Conservation (phyloP, 64 coral and sea anemone genomes). For the Anthopleura sola region DNA sequence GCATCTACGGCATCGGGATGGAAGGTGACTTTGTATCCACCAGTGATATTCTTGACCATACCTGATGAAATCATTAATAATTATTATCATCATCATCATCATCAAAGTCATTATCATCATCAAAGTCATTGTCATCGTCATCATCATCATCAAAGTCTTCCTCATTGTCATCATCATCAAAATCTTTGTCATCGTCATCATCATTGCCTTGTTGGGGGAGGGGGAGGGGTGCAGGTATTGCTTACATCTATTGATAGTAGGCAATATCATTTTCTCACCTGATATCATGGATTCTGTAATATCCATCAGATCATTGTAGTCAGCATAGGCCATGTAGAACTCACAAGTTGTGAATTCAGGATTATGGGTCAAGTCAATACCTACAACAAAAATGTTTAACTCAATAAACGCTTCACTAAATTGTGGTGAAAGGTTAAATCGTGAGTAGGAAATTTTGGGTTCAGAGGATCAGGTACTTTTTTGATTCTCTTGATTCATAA, state of each 20-base stretch:
- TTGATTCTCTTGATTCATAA: too few relatives aligned
- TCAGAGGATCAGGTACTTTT: too few relatives aligned
- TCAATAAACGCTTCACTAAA: not conserved
- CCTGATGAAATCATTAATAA: slow-evolving; percentile 13
- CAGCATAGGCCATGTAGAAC: slow-evolving; percentile 98
- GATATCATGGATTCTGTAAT: slow-evolving; percentile 90
- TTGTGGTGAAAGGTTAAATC: not conserved
- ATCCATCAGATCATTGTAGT: slow-evolving; percentile 93
- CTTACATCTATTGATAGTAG: not conserved
- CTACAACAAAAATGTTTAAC: slow-evolving; percentile 12
- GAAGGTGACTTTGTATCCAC: slow-evolving; percentile 81
- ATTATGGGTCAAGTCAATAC: slow-evolving; percentile 97
- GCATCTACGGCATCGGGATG: slow-evolving; percentile 87
- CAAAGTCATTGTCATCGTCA: too few relatives aligned
- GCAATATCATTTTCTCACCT: slow-evolving; percentile 36
- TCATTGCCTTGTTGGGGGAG: too few relatives aligned
- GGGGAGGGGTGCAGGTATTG: too few relatives aligned
- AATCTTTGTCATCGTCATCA: too few relatives aligned
- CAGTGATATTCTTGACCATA: slow-evolving; percentile 88
- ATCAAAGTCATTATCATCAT: too few relatives aligned
- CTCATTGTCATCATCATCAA: too few relatives aligned
- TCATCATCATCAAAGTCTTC: too few relatives aligned
- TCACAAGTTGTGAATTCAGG: slow-evolving; percentile 98
- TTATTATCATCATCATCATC: not conserved
- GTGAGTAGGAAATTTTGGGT: too few relatives aligned